Base-by-base conservation (phyloP, 1,140 invertebrate genomes). In the Drosophila pruinosa region DNA sequence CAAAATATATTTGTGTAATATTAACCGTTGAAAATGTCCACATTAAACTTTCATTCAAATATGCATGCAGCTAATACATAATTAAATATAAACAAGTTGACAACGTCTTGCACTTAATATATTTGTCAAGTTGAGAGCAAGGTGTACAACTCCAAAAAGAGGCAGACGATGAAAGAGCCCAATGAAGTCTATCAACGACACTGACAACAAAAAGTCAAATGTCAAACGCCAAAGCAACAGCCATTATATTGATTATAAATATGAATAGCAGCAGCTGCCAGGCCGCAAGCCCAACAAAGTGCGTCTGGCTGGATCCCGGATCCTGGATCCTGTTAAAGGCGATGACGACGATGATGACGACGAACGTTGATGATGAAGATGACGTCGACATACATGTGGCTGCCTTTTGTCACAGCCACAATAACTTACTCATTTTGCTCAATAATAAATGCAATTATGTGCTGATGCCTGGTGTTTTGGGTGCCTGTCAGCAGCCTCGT, bases 361-460 rank as follows among this genome's bases (percentile, higher is more conserved):
- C 36, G 56, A 12, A 41, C 4, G 48, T 38, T 41, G 38, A 59
- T 4, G 43, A 36, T 28, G 59, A 24, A 12, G 50, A 36, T 8
- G 62, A 59, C 54, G 68, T 58, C 54, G 72, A 45, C 82, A 82
- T 88, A 75, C 83, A 88, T 85, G 80, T 61, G 81, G 81, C 74
- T 85, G 81, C 80, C 80, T 77, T 85, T 85, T 85, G 82, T 88
- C 74, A 75, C 50, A 74, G 75, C 82, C 82, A 88, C 82, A 86
- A 86, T 88, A 86, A 86, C 82, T 86, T 83, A 88, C 83, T 89
- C 82, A 88, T 88, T 86, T 81, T 72, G 78, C 82, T 88, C 82
- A 88, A 88, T 88, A 88, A 88, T 88, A 88, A 88, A 88, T 88
- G 82, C 83, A 88, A 88, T 88, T 88, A 88, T 88, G 83, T 88